These are phyloP conservation scores for Dryococelus australis DNA, from an alignment of 2,888 invertebrate species.

Conservation along the genomic window DNA sequence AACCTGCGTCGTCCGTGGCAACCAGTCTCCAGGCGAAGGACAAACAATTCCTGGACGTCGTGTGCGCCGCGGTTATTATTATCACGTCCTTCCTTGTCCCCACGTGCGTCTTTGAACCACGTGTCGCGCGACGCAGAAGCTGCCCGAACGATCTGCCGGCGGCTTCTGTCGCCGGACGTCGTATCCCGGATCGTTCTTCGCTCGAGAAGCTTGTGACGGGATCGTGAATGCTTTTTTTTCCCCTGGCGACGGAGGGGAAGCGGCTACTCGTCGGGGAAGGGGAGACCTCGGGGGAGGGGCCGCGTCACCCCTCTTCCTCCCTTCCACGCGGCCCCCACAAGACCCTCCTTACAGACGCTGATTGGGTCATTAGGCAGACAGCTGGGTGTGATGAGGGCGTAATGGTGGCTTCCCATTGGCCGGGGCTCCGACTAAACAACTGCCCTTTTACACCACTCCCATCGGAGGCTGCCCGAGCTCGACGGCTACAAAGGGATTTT, in stretches of 20 bases:
- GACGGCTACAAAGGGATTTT: conserved; percentile 11
- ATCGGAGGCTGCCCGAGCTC: conserved; percentile 31
- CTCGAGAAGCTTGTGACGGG: too few relatives aligned
- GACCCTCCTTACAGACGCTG: conserved; percentile 33
- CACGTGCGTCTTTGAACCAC: background rate
- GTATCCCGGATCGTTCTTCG: background rate
- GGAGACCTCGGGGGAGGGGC: conserved; percentile 27
- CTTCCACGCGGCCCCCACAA: background rate
- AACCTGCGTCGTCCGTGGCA: background rate
- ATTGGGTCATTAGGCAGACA: conserved; percentile 44
- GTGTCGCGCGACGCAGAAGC: conserved; percentile 11
- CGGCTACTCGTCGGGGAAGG: background rate
- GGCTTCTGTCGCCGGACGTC: background rate
- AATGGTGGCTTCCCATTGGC: conserved; percentile 42
- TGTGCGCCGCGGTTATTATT: too few relatives aligned
- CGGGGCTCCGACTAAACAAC: conserved; percentile 36
- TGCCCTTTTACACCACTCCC: conserved; percentile 43
- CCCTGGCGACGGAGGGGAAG: background rate
- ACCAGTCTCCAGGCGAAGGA: too few relatives aligned
- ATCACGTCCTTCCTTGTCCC: background rate
- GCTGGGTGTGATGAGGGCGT: conserved; percentile 43
- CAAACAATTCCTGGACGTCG: too few relatives aligned
- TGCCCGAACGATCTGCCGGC: background rate
- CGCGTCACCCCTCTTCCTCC: conserved; percentile 28
- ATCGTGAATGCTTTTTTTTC: background rate